phyloP scores from a whole-genome alignment of 2,797 vertebrate species.

The Gobionotothen gibberifrons region DNA sequence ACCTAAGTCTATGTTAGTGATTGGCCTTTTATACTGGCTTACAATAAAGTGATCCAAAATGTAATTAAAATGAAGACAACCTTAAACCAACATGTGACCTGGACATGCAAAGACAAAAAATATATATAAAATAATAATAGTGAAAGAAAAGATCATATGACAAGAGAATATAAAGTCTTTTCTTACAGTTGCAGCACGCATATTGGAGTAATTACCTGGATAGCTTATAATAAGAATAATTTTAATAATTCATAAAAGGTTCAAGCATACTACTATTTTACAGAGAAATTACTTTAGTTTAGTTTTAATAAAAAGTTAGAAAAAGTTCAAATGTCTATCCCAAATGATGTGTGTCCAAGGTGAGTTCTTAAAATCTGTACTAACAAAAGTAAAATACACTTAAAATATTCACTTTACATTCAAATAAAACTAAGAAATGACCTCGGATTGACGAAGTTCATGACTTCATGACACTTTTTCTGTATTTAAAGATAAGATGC shows the following conservation, averaged over 20 bases:
- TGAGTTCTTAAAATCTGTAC: too few relatives aligned
- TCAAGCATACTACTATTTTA: too few relatives aligned
- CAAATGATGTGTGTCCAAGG: too few relatives aligned
- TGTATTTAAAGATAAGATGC: background rate
- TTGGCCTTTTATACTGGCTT: background rate
- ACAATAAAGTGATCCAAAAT: background rate
- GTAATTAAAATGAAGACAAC: background rate
- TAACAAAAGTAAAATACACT: background rate
- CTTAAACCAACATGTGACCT: background rate
- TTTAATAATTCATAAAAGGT: too few relatives aligned
- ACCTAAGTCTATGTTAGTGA: background rate
- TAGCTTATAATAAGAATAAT: background rate
- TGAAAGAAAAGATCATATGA: too few relatives aligned
- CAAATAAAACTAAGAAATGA: background rate
- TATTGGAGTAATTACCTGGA: background rate
- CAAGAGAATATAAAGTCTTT: too few relatives aligned
- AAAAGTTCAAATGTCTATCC: background rate
- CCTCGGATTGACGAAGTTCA: background rate
- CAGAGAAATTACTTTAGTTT: too few relatives aligned
- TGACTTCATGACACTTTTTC: background rate
- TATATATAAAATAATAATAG: background rate
- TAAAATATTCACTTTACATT: background rate
- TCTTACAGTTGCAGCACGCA: too few relatives aligned
- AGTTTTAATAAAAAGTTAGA: too few relatives aligned
- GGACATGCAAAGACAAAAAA: background rate